Evolutionary conservation across 2,797 vertebrate species (phyloP).

Genomic region (Gorsachius magnificus): DNA sequence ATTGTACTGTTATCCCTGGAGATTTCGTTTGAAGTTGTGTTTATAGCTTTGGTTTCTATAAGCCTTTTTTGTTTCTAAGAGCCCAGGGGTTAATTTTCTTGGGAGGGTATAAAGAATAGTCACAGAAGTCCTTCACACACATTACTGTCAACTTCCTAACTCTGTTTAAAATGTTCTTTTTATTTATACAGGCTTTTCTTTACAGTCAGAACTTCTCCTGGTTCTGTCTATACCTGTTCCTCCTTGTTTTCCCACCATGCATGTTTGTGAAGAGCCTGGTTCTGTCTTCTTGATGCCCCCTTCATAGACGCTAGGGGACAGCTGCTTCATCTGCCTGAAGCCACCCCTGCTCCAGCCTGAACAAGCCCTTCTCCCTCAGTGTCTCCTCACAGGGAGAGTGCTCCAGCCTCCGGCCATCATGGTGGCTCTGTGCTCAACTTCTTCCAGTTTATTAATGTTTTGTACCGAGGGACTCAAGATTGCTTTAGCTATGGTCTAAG

Average conservation of each 20-base stretch:
- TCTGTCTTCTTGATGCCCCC: not conserved
- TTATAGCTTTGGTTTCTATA: not conserved
- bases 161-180: not conserved
- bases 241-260: not conserved
- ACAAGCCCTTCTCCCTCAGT: not conserved
- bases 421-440: not conserved
- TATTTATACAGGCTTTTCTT: not conserved
- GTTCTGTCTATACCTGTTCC: not conserved
- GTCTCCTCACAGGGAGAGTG: not conserved
- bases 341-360: not conserved
- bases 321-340: not conserved
- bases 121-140: not conserved
- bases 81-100: not conserved
- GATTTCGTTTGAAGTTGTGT: not conserved
- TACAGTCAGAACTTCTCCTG: not conserved
- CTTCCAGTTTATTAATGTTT: not conserved
- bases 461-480: not conserved
- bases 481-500: not conserved
- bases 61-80: not conserved
- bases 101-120: not conserved
- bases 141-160: not conserved
- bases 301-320: not conserved
- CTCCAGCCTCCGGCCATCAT: not conserved
- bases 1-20: not conserved
- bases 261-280: not conserved